Base-by-base conservation (phyloP, 2,888 invertebrate species). In the Leptinotarsa haldemani region DNA sequence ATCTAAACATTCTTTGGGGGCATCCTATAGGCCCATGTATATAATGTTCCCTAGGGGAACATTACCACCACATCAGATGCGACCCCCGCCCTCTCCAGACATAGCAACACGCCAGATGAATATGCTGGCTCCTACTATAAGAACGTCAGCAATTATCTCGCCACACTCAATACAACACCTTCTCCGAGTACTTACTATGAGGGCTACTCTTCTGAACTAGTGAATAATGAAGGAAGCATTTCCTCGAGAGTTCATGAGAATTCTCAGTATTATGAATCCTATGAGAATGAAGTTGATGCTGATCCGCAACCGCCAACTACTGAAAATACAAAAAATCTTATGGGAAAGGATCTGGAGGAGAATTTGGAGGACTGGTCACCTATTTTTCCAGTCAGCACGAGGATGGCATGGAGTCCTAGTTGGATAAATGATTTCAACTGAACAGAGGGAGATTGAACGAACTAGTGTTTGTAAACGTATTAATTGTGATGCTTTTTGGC, bases 381-480 rank as follows among this genome's bases (percentile, higher is more conserved):
- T 97, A 97, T 88, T 96, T 96, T 88, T 96, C 96, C 81, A 95
- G 95, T 85, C 96, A 96, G 87, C 92, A 92, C 81, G 94, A 96
- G 86, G 96, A 96, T 85, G 95, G 96, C 88, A 91, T 95, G 84
- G 95, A 95, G 87, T 92, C 93, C 89, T 93, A 93, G 81, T 78
- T 76, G 22, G 75, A 20, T 65, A 1, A 2, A 56, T 56, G 20
- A 22, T 20, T 15, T 56, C 15, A 13, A 25, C 22, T 22, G 4
- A 15, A 22, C 22, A 25, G 4, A 1, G 13, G 4, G 56, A 15
- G 22, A 13, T 12, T 56, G 56, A 56, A 56, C 12, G 20, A 56
- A 56, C 22, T 56, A 56, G 56, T 56, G 56, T 56, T 56, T 56
- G 56, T 56, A 25, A 22, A 18, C 52, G 9, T 52, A 3, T 52